Base-by-base conservation (phyloP, 1,140 invertebrate genomes). In the Lutraria rhynchaena region DNA sequence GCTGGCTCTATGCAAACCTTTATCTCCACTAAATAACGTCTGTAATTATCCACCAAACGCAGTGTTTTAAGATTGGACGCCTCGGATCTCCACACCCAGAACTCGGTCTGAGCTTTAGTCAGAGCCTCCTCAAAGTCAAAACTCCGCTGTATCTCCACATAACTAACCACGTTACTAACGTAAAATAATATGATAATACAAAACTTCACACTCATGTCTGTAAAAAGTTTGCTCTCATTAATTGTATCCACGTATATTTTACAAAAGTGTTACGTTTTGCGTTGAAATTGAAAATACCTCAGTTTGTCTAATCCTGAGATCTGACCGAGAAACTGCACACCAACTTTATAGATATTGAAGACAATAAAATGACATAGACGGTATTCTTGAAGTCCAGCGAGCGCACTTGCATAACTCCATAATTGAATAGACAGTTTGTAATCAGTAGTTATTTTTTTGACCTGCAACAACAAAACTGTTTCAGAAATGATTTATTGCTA, bases 61-160 rank as follows among this genome's bases (percentile, higher is more conserved):
- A 80, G 41, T 0, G 76, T 70, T 44, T 60, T 80, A 33, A 58
- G 27, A 7, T 29, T n/a, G 0, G 76, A 70, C 15, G 76, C 76
- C 44, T 80, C 63, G 0, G 76, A 80, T 9, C 76, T 29, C 76
- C 76, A 80, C 9, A 80, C 65, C 76, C 76, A 80, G 37, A 70
- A 58, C 0, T 80, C 49, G 13, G 46, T n/a, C 35, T 80, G 33
- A 1, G 22, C 53, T 27, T 80, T 53, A 19, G 35, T 11, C 37
- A 80, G 35, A 15, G 35, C 7, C 15, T 55, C 24, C 41, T 80
- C 76, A 19, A 80, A 69, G 7, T 80, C 63, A 37, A 22, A 37
- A 58, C 41, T 33, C 19, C 76, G 35, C 53, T 80, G 76, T 19
- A 80, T 67, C 57, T 80, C 76, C 17, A 80, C 76, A 70, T 80